Evolutionary conservation across 2,113 vertebrate genomes (phyloP).

Genomic region (Anarrhichthys ocellatus): DNA sequence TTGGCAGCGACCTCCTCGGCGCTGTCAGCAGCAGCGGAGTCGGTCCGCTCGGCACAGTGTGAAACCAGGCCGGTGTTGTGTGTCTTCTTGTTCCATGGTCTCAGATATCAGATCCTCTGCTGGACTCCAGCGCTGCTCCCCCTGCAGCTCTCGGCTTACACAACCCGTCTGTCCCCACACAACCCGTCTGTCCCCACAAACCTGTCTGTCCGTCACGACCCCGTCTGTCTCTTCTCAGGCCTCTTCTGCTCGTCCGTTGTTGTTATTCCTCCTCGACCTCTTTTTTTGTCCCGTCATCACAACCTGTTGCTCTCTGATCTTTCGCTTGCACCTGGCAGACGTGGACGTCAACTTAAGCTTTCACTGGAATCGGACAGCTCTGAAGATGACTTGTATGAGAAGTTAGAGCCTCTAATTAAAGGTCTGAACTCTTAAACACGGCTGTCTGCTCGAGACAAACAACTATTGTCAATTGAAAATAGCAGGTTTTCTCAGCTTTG

Average conservation of each 20-base stretch:
- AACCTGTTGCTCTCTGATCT: slow-evolving; percentile 3
- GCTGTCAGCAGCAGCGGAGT: slow-evolving; percentile 22
- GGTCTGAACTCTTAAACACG: not conserved
- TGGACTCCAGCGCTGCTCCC: slow-evolving; percentile 46
- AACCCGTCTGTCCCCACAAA: not conserved
- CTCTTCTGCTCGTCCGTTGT: not conserved
- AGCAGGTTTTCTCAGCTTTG: not conserved
- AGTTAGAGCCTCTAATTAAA: slow-evolving; percentile 8
- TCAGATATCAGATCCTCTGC: slow-evolving; percentile 78
- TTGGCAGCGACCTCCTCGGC: slow-evolving; percentile 7
- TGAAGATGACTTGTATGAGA: slow-evolving; percentile 4
- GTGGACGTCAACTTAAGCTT: not conserved
- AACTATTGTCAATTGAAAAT: not conserved
- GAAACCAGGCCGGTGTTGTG: slow-evolving; percentile 55
- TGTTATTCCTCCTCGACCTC: not conserved
- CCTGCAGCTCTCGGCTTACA: slow-evolving; percentile 68
- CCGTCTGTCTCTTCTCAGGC: not conserved
- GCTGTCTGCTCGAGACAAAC: not conserved
- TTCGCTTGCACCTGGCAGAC: slow-evolving; percentile 13
- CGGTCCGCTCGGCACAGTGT: not conserved
- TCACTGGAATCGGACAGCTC: not conserved
- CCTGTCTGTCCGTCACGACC: not conserved
- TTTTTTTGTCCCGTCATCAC: not conserved
- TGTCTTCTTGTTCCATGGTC: slow-evolving; percentile 76
- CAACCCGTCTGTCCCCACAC: slow-evolving; percentile 15